Percentiles rank a stretch among this genome's conserved stretches.
phyloP scores from a whole-genome alignment of 2,113 vertebrate genomes.

The Notiomystis cincta region DNA sequence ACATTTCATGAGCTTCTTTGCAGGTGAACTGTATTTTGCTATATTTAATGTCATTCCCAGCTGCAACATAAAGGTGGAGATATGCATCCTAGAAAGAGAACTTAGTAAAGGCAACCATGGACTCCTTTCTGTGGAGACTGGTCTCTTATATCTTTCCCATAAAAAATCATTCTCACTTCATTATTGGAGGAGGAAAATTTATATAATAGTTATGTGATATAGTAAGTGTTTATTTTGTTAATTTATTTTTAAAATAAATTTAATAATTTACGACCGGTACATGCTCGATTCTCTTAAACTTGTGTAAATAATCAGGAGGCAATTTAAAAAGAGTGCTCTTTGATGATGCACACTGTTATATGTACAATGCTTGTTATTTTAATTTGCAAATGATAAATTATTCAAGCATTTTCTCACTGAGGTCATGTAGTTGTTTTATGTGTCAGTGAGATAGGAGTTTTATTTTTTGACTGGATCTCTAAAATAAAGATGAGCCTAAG shows the following conservation, averaged over 20 bases:
- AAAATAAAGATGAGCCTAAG: background rate
- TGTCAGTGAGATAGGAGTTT: background rate
- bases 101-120: background rate
- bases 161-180: background rate
- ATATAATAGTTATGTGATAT: background rate
- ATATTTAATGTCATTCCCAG: background rate
- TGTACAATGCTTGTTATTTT: background rate
- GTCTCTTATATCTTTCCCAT: background rate
- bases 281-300: background rate
- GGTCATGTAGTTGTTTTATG: background rate
- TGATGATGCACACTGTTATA: constrained; percentile 7
- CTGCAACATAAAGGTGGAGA: background rate
- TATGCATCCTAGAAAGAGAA: background rate
- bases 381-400: constrained; percentile 30
- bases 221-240: background rate
- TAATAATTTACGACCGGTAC: background rate
- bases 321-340: background rate
- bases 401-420: background rate
- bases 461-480: background rate
- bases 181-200: background rate
- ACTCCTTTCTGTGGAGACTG: background rate
- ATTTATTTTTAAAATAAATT: constrained; percentile 16
- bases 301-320: background rate
- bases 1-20: background rate
- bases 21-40: background rate